Evolutionary conservation across 30 jellyfish, hydroid and myxozoan genomes (phyloP).

Genomic region (Mastigias papua): DNA sequence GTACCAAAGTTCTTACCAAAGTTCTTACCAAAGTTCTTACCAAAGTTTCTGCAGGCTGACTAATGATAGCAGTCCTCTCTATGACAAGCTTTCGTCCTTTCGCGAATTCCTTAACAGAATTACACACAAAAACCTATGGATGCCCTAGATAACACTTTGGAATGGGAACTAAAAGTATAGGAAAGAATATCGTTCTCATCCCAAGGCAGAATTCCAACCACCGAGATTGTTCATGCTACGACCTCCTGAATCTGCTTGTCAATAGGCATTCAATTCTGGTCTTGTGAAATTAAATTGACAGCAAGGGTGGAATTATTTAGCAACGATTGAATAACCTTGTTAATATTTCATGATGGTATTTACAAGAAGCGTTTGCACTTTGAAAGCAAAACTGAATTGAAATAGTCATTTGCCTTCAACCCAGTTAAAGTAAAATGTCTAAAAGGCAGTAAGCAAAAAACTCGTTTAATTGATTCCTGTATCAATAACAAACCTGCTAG

Average conservation of each 20-base stretch:
- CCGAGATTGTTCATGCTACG: background rate
- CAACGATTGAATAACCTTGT: conserved; percentile 2
- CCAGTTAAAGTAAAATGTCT: background rate
- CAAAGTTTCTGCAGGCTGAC: too few relatives aligned
- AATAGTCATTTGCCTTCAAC: background rate
- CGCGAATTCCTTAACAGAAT: too few relatives aligned
- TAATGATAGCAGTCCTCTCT: too few relatives aligned
- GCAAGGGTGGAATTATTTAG: background rate
- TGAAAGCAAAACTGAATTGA: background rate
- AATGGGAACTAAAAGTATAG: too few relatives aligned
- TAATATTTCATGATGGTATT: conserved; percentile 45
- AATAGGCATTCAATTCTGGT: background rate
- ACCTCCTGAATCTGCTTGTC: background rate
- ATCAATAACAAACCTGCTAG: background rate
- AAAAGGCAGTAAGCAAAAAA: background rate
- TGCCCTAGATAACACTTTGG: too few relatives aligned
- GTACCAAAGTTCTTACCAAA: too few relatives aligned
- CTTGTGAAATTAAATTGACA: background rate
- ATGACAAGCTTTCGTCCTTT: too few relatives aligned
- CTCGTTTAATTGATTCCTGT: background rate
- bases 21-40: too few relatives aligned
- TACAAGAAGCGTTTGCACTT: conserved; percentile 50
- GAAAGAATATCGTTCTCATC: background rate
- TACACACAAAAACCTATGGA: too few relatives aligned
- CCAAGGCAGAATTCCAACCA: background rate